phyloP scores from a whole-genome alignment of 2,888 invertebrate genomes.

The Stenodera caucasica region DNA sequence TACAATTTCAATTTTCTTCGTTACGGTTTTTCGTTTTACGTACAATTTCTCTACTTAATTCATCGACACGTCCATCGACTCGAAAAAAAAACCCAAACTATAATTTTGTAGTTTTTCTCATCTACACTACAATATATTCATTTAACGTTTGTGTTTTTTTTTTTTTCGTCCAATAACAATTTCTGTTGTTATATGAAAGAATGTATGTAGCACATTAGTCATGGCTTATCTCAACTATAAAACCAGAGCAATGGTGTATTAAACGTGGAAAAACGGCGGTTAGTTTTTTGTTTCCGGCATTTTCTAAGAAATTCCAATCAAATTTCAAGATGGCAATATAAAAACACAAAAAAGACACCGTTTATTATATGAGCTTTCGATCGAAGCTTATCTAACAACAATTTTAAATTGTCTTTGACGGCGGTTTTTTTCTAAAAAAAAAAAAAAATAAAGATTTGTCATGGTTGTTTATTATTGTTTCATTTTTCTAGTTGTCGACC shows the following conservation, averaged over 20 bases:
- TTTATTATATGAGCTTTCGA: neutral
- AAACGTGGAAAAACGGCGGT: neutral
- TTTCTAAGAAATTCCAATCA: neutral
- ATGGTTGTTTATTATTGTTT: constrained; percentile 7
- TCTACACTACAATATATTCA: neutral
- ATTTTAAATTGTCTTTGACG: constrained; percentile 9
- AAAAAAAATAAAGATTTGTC: constrained; percentile 12
- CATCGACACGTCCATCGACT: constrained; percentile 8
- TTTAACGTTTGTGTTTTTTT: neutral
- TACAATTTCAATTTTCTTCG: constrained; percentile 10
- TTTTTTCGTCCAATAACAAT: neutral
- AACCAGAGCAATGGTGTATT: neutral
- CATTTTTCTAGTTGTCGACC: constrained; percentile 73
- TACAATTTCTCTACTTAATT: neutral
- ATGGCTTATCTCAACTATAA: constrained; percentile 4
- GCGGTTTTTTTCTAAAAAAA: too few relatives aligned
- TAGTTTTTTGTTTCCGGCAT: neutral
- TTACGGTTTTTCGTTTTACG: constrained; percentile 21
- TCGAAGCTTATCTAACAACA: constrained; percentile 5
- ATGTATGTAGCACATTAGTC: neutral
- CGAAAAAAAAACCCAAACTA: too few relatives aligned
- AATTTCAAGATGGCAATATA: neutral
- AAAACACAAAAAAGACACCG: neutral
- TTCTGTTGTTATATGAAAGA: neutral
- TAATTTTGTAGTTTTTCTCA: too few relatives aligned